Evolutionary conservation across 2,113 vertebrate species (phyloP).

Genomic region (Columba livia): DNA sequence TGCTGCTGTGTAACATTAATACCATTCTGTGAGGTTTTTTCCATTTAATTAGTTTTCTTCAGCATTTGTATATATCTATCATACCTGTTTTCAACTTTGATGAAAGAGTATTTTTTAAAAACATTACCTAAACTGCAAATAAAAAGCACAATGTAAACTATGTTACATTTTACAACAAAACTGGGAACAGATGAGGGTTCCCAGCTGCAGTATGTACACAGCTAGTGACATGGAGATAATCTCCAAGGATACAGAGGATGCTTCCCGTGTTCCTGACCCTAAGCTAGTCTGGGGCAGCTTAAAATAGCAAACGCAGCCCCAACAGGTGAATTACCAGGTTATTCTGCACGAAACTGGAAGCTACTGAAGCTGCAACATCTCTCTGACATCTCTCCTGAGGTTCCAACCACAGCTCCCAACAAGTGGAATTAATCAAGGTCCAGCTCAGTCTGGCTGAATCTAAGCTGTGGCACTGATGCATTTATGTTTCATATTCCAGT

Average conservation of each 20-base stretch:
- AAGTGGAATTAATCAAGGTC: background rate
- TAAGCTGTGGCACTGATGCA: background rate
- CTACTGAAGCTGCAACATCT: background rate
- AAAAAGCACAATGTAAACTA: background rate
- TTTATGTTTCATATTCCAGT: background rate
- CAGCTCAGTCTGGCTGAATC: background rate
- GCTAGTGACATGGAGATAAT: background rate
- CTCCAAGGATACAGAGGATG: background rate
- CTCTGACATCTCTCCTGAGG: background rate
- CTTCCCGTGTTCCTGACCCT: background rate
- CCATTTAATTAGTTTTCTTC: background rate
- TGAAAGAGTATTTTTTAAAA: background rate
- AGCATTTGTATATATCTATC: background rate
- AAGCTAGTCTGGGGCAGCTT: background rate
- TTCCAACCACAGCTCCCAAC: background rate
- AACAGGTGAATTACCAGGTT: background rate
- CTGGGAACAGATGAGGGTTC: background rate
- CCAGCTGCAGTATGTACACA: background rate
- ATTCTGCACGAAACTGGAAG: background rate
- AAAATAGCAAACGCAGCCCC: background rate
- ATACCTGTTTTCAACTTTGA: background rate
- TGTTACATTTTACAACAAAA: background rate
- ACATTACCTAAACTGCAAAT: background rate
- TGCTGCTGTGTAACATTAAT: background rate
- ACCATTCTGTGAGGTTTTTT: background rate